Base-by-base conservation (phyloP, 2,797 vertebrate genomes). In the Champsocephalus esox region DNA sequence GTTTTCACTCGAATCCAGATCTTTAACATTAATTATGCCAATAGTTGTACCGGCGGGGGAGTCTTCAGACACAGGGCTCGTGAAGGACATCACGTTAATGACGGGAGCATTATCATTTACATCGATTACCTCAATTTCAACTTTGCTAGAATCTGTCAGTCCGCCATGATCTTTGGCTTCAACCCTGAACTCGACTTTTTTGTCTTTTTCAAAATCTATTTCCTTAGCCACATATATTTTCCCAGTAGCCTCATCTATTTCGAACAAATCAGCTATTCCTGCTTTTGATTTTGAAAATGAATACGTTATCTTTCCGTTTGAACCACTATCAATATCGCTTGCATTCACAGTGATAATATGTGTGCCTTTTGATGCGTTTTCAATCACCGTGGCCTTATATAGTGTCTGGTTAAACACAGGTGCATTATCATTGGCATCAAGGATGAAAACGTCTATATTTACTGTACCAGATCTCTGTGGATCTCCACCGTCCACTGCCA, bases 81-180 rank as follows among this genome's bases (percentile, higher is more conserved):
- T 89, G 49, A 95, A 90, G 3, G 96, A 96, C 65, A 95, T 95
- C 0, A 96, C 71, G 0, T 67, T 92, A 1, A 97, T 91, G 13
- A 95, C 86, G 0, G 96, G 96, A 0, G 74, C 52, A 0, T 97
- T 97, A 79, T 97, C 96, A 0, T 97, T 97, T 28, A 93, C 21
- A 43, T 97, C 96, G 3, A 92, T 28, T 0, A 97, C 77, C 0
- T 96, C 90, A 48, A 97, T 87, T n/a, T 90, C 51, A 9, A 96
- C 89, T 77, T 94, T 93, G 16, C 93, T 92, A 0, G 92, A 92
- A 0, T 84, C 90, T 0, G 81, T 93, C 0, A 96, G 14, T 0
- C 7, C 94, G 0, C 92, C 95, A 0, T 94, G 92, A 3, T 97
- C 96, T 0, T 86, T 96, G 1, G 95, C 95, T 68, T 95, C 88